Evolutionary conservation across 2,888 invertebrate genomes (phyloP), one percentile per base, ranked within the genome.

Genomic region (Drosophila rellima): DNA sequence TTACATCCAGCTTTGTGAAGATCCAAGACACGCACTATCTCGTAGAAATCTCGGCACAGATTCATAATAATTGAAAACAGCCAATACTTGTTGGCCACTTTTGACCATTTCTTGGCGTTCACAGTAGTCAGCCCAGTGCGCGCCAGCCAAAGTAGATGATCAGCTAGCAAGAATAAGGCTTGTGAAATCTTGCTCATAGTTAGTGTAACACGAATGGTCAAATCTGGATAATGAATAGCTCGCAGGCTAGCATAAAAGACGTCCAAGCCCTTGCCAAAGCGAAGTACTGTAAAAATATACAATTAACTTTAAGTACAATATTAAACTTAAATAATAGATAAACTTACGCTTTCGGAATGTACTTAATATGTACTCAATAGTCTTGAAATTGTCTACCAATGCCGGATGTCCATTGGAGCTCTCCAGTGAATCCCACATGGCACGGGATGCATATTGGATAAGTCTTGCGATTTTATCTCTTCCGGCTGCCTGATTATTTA

Each of bases 101-200:
- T 93, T 56, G 94, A 94, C 97, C 97, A 97, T 90, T 95, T 96
- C 47, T 95, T 95, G 0, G 95, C 94, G 90, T 97, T 94, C 1
- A 96, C 94, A 74, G 93, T 92, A 4, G 88, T 85, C 4, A 87
- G 93, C 20, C 97, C 97, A 40, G 95, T 95, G 82, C 95, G 94
- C 3, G 96, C 95, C 2, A 97, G 93, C 97, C 98, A 98, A 33
- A 98, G 94, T 33, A 98, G 94, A 90, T 98, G 97, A 91, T 98
- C 98, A 13, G 96, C 95, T 48, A 97, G 93, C 2, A 98, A 93
- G 88, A 95, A 98, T 26, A 97, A 91, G 0, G 97, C 95, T 91
- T 96, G 95, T 26, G 96, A 94, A 55, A 98, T 93, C 93, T 96
- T 97, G 70, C 97, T 96, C 54, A 97, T 90, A 0, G 97, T 96